These are phyloP conservation scores for Piezodorus guildinii DNA, from an alignment of 1,140 invertebrate genomes.

Conservation along the genomic window DNA sequence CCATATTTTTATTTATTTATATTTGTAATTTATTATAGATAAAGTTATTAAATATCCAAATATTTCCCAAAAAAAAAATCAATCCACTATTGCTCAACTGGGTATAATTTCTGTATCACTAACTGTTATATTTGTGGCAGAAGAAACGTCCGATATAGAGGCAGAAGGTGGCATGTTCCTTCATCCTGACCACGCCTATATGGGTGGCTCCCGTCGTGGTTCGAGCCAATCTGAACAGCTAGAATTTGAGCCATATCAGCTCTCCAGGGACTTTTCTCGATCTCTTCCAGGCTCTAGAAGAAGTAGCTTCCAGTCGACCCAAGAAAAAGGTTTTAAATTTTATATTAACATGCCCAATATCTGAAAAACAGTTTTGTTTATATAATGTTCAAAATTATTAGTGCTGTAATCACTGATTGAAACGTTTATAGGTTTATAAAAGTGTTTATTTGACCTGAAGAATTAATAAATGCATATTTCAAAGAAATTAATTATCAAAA, in stretches of 20 bases:
- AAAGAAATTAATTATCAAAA: no score
- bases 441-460: no score
- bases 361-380: no score
- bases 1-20: no score
- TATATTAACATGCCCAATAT: neutral
- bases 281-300: constrained; percentile 70
- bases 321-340: constrained; percentile 27
- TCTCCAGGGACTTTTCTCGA: constrained; percentile 71
- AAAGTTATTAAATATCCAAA: no score
- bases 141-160: constrained; percentile 56
- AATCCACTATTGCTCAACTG: no score
- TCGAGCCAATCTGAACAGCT: constrained; percentile 74
- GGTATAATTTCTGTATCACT: neutral
- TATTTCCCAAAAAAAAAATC: no score
- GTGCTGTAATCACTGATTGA: no score
- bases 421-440: no score
- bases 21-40: no score
- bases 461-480: no score
- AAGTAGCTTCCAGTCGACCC: constrained; percentile 57
- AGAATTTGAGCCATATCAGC: constrained; percentile 72
- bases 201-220: constrained; percentile 53
- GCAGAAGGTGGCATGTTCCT: constrained; percentile 38
- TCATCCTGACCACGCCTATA: constrained; percentile 69
- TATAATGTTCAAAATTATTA: no score
- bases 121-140: constrained; percentile 30